A percentile compares a stretch with the other conserved stretches of the same genome.
phyloP scores from a whole-genome alignment of 2,113 vertebrate species.

The Takifugu bimaculatus region DNA sequence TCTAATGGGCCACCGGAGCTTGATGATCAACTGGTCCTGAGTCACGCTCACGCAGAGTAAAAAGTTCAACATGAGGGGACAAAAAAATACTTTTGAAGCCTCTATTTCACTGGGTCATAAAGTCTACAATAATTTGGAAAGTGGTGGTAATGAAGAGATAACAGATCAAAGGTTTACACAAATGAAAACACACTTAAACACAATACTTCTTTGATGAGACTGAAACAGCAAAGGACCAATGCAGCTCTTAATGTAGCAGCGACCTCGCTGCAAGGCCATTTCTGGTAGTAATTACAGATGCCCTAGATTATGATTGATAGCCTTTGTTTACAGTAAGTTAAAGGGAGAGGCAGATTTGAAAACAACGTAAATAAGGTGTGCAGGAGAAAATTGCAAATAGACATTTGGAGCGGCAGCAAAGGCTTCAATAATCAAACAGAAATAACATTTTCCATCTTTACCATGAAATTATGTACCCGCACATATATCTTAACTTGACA shows the following conservation, averaged over 20 bases:
- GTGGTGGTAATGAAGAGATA: conserved; percentile 31
- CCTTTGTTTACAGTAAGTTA: conserved; percentile 81
- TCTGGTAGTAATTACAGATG: conserved; percentile 78
- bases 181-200: conserved; percentile 32
- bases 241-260: conserved; percentile 19
- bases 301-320: conserved; percentile 76
- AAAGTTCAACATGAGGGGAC: not conserved
- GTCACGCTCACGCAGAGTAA: not conserved
- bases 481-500: conserved; percentile 79
- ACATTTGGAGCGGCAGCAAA: conserved; percentile 62
- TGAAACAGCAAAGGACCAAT: conserved; percentile 29
- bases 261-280: conserved; percentile 20
- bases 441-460: conserved; percentile 79
- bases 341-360: conserved; percentile 72
- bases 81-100: conserved; percentile 12
- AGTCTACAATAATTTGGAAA: conserved; percentile 31
- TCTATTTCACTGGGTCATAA: conserved; percentile 10
- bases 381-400: conserved; percentile 59
- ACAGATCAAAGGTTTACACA: conserved; percentile 12
- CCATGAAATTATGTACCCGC: conserved; percentile 73
- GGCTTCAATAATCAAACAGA: conserved; percentile 74
- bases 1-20: not conserved
- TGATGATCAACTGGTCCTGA: conserved; percentile 5
- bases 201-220: conserved; percentile 39
- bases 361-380: conserved; percentile 77